Conservation (phyloP, 2,888 invertebrate species). For the Dromius quadrimaculatus region DNA sequence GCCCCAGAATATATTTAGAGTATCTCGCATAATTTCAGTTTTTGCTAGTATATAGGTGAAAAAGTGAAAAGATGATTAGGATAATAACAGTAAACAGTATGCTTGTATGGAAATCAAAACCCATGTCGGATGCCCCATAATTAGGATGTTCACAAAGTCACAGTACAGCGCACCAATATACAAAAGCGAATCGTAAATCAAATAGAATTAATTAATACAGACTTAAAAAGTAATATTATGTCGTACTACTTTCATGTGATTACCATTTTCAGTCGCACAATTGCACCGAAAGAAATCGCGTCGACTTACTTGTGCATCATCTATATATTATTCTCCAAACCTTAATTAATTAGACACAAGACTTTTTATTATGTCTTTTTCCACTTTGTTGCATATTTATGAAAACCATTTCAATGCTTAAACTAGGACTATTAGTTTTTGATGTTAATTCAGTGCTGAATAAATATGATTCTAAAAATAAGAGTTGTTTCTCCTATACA, state of each 20-base stretch:
- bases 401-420: neutral
- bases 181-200: slow-evolving; percentile 45
- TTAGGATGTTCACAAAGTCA: slow-evolving; percentile 13
- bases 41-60: no score
- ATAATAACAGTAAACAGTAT: no score
- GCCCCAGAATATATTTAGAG: no score
- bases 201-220: slow-evolving; percentile 43
- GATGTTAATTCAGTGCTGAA: neutral
- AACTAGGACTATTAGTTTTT: neutral
- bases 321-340: slow-evolving; percentile 16
- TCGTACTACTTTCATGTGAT: slow-evolving; percentile 49
- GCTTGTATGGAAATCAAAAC: no score
- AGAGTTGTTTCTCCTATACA: no score
- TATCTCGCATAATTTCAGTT: no score
- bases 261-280: slow-evolving; percentile 47
- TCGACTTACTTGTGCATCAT: slow-evolving; percentile 47
- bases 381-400: slow-evolving; percentile 6
- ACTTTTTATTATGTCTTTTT: neutral
- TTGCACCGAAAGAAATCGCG: slow-evolving; percentile 42
- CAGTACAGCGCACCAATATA: slow-evolving; percentile 22
- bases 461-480: no score
- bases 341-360: slow-evolving; percentile 15
- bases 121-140: neutral
- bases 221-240: slow-evolving; percentile 49
- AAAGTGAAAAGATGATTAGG: no score